Base-by-base conservation (phyloP, 2,888 invertebrate species). In the Cerceris ruficornis region DNA sequence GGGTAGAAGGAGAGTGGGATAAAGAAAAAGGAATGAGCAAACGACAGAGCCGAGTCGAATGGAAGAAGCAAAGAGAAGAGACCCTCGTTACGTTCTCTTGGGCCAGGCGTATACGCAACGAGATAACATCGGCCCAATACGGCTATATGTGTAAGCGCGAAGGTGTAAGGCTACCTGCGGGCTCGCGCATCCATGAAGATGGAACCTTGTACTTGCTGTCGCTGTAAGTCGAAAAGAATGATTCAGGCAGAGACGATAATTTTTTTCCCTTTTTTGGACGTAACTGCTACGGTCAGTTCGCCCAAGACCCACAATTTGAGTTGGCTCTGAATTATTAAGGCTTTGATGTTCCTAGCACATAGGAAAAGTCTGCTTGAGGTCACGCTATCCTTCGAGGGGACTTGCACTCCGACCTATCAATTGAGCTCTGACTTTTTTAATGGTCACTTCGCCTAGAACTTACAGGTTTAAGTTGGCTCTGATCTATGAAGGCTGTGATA, bases 91-190 rank as follows among this genome's bases (percentile, higher is more conserved):
- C 80, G 62, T 78, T 68, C 69, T 57, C 69, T 42, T 71, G 73
- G 50, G 61, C 75, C 77, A 70, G 66, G 69, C 74, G 71, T 72
- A 77, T 84, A 79, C 77, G 80, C 76, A 70, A 62, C 50, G 59
- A 64, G 86, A 86, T 86, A 86, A 80, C 64, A 86, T 86, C 86
- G 80, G 69, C 71, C 74, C 86, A 79, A 81, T 81, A 83, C 75
- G 77, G 74, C 78, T 75, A 79, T 81, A 71, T 76, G 69, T 60
- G 17, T 55, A 55, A 42, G 54, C 42, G 46, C 54, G 69, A 43
- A 43, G 41, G 68, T 65, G 39, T 28, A 28, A 28, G 55, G 62
- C 75, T 78, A 75, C 72, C 61, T 66, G 66, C 61, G 50, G 58
- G 60, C 64, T 55, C 64, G 11, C 46, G 49, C 67, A 64, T 58